These are phyloP conservation scores for Nannobrachium achirus DNA, from an alignment of 2,113 vertebrate genomes.

Conservation along the genomic window DNA sequence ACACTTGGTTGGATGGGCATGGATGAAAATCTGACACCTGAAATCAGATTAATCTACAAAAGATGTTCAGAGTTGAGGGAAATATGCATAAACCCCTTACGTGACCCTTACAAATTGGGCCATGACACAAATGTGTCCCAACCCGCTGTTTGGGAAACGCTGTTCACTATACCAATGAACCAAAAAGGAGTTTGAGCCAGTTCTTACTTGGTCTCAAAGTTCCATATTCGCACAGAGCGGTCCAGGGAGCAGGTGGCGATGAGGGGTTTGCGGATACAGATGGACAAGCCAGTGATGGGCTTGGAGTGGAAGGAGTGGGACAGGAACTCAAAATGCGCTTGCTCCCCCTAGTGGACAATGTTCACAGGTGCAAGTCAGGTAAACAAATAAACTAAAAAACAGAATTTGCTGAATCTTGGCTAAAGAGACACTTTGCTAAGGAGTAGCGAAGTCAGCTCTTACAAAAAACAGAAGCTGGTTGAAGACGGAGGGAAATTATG, in stretches of 20 bases:
- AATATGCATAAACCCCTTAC: too few species aligned
- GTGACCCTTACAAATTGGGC: too few species aligned
- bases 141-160: too few species aligned
- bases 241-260: constrained; percentile 92
- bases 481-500: too few species aligned
- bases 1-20: too few species aligned
- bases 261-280: constrained; percentile 89
- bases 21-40: too few species aligned
- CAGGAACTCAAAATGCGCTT: constrained; percentile 85
- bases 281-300: constrained; percentile 86
- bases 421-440: not conserved
- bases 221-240: constrained; percentile 93
- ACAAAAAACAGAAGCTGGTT: too few species aligned
- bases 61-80: too few species aligned
- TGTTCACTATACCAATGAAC: too few species aligned
- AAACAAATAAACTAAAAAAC: not conserved
- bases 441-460: not conserved
- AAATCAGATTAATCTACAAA: too few species aligned
- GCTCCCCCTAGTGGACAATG: constrained; percentile 77
- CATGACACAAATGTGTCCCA: too few species aligned
- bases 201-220: constrained; percentile 90
- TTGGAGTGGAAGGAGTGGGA: constrained; percentile 87
- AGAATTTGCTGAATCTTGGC: not conserved
- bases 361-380: not conserved
- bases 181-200: too few species aligned